Evolutionary conservation across 2,113 vertebrate species (phyloP).

Genomic region (Sylvia atricapilla): DNA sequence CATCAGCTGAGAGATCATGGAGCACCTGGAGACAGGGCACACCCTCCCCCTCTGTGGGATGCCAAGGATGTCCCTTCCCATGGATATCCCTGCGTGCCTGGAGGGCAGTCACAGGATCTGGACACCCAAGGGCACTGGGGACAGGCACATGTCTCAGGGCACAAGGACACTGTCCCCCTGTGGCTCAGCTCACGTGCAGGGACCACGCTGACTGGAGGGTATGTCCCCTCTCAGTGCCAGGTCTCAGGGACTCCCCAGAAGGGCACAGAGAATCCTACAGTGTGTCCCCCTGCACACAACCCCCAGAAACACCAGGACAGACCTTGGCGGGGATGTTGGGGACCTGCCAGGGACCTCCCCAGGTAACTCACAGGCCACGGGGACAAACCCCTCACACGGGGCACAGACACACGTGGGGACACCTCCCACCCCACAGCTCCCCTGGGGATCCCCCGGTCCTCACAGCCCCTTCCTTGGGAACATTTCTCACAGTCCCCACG

Average conservation of each 20-base stretch:
- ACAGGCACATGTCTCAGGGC: rapidly evolving
- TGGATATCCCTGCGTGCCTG: rapidly evolving
- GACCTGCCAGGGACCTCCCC: background rate
- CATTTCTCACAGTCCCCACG: rapidly evolving
- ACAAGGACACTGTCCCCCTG: background rate
- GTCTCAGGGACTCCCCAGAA: background rate
- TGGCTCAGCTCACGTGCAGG: rapidly evolving
- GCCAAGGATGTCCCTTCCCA: rapidly evolving
- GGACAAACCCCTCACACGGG: rapidly evolving
- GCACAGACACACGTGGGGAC: background rate
- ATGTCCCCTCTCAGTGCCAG: rapidly evolving
- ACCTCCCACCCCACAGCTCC: background rate
- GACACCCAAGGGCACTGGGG: background rate
- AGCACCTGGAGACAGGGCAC: background rate
- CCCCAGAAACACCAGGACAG: rapidly evolving
- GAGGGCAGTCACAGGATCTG: background rate
- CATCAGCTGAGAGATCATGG: rapidly evolving
- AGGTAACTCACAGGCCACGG: rapidly evolving
- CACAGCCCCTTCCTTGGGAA: too few relatives aligned
- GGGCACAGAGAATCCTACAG: rapidly evolving
- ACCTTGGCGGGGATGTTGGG: rapidly evolving
- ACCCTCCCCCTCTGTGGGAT: rapidly evolving
- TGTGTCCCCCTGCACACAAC: rapidly evolving
- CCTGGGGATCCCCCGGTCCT: rapidly evolving
- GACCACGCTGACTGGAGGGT: background rate